Evolutionary conservation across 2,888 invertebrate species (phyloP), one percentile per base, ranked within the genome.

Genomic region (Salpingus planirostris): DNA sequence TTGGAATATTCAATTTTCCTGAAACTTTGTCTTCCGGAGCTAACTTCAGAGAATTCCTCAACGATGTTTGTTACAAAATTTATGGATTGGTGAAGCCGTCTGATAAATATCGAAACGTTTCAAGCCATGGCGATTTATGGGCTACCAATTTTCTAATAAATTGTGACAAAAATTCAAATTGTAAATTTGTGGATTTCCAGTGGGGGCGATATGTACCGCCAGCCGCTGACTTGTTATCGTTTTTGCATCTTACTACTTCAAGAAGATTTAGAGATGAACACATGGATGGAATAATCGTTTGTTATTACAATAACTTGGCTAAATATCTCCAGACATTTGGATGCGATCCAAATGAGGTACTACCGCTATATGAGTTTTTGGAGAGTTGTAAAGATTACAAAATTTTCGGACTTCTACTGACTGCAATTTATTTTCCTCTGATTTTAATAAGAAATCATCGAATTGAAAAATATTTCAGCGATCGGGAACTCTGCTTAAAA

Each of bases 71-170:
- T 29, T 33, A 39, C n/a, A 42, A 44, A 33, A 44, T 55, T 13
- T 57, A 46, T 22, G 39, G 51, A 3, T 29, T 52, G 13, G 54
- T 55, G 3, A 61, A 66, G 34, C 52, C 57, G 7, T 62, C 68
- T 13, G 29, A 57, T 33, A 55, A 57, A 40, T 55, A 66, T 46
- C 56, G 65, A 21, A 74, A 72, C 39, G 76, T 73, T 1, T 56
- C 76, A 3, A 72, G 71, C 23, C 78, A 78, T 46, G 69, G 75
- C 1, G 78, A 78, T 61, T 56, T 77, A 3, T 78, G 78, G 77
- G 70, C 71, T 21, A 75, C 76, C 36, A 79, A 79, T 48, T 55
- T 62, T 24, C 33, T 63, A 24, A 42, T 60, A n/a, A 52, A 54
- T 33, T 50, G 52, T 27, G 43, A 38, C 11, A 27, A 38, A 6